phyloP scores from a whole-genome alignment of 2,888 invertebrate species.

The Saturnia pavonia region DNA sequence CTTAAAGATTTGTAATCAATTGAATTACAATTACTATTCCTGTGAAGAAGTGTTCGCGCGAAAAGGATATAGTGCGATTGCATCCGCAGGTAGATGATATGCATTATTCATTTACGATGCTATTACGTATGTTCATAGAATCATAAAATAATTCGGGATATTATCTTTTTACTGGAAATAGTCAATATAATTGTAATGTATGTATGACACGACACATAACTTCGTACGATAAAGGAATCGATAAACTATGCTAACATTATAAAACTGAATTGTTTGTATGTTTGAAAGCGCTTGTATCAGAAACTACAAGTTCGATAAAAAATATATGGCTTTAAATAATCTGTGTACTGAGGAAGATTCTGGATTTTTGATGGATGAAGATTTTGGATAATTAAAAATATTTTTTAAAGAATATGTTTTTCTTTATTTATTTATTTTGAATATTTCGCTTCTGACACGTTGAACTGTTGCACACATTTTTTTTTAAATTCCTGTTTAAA shows the following conservation, averaged over 20 bases:
- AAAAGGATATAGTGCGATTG: slow-evolving; percentile 19
- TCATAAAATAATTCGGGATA: slow-evolving; percentile 1
- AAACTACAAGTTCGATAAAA: no score
- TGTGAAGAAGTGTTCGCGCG: not conserved
- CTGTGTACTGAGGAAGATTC: no score
- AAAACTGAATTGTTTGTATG: no score
- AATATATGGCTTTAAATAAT: no score
- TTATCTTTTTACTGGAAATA: not conserved
- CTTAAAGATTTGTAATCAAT: slow-evolving; percentile 4
- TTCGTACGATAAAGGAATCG: not conserved
- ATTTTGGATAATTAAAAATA: no score
- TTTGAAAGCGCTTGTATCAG: no score
- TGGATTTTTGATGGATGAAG: no score
- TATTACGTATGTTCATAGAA: slow-evolving; percentile 7
- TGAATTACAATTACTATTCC: slow-evolving; percentile 17
- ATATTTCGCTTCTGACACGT: no score
- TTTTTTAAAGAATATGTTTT: no score
- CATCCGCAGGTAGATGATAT: slow-evolving; percentile 16
- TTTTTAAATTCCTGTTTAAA: no score
- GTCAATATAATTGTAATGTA: not conserved
- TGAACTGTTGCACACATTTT: no score
- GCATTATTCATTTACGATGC: slow-evolving; percentile 9
- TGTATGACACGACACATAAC: not conserved
- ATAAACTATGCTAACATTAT: not conserved
- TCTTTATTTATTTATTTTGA: no score